Conservation (phyloP, 2,888 invertebrate species). For the Emmelina monodactyla region DNA sequence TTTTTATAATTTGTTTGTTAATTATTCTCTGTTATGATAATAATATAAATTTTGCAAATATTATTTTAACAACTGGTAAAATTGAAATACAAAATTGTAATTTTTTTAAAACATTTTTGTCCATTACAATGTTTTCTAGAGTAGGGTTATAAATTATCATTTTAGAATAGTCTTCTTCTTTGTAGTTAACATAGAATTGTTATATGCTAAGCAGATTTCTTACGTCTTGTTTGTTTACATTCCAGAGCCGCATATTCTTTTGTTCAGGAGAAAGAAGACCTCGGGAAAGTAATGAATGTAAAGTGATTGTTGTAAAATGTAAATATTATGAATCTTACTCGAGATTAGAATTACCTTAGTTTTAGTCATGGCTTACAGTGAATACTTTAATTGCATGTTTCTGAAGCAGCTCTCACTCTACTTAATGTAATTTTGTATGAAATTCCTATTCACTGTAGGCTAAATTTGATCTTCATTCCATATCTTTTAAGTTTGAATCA, state of each 20-base stretch:
- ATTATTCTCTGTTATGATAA: no score
- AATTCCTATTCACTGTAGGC: background rate
- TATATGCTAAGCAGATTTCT: background rate
- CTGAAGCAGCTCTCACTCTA: background rate
- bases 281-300: constrained; percentile 37
- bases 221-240: constrained; percentile 14
- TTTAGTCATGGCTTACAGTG: constrained; percentile 29
- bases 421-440: background rate
- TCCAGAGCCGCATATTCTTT: constrained; percentile 88
- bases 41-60: no score
- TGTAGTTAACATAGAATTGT: background rate
- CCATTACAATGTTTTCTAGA: no score
- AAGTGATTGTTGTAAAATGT: constrained; percentile 17
- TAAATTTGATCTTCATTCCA: constrained; percentile 9
- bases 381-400: constrained; percentile 11
- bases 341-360: constrained; percentile 18
- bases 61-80: no score
- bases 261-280: constrained; percentile 80
- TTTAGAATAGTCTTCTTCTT: background rate
- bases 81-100: no score
- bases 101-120: no score
- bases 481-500: constrained; percentile 11
- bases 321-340: constrained; percentile 23
- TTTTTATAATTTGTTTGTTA: background rate
- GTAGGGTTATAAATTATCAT: background rate